These are phyloP conservation scores for Gymnogyps californianus DNA, from an alignment of 2,113 vertebrate genomes.

Conservation along the genomic window DNA sequence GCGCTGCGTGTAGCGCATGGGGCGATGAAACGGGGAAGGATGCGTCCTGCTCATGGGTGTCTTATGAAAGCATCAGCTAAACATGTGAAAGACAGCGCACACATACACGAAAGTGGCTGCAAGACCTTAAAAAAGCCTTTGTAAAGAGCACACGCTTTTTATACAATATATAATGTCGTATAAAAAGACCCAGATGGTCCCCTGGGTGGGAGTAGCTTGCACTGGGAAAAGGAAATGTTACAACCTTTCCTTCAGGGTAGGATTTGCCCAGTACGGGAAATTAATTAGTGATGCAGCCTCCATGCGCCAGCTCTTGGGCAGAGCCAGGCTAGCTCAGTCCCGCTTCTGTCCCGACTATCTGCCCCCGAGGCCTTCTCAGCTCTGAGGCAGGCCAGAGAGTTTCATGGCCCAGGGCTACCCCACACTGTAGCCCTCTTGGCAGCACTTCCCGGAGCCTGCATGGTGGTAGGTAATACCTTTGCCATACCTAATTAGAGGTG, in stretches of 20 bases:
- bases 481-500: neutral
- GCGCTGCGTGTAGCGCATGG: fast-evolving
- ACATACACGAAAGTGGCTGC: fast-evolving
- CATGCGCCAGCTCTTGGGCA: neutral
- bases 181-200: neutral
- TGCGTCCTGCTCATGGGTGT: neutral
- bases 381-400: neutral
- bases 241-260: neutral
- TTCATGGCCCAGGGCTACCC: neutral
- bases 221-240: neutral
- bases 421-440: neutral
- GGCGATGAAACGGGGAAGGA: neutral
- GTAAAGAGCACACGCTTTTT: neutral
- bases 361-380: neutral
- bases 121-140: neutral
- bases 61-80: neutral
- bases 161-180: no score
- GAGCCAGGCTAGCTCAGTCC: neutral
- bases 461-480: neutral
- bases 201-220: neutral
- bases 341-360: neutral
- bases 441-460: neutral
- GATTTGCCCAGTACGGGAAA: neutral
- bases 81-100: neutral
- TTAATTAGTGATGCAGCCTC: neutral